Percentiles rank a stretch among this genome's conserved stretches.
phyloP scores from a whole-genome alignment of 23 tunicate genomes.

The Ascidia mentula region DNA sequence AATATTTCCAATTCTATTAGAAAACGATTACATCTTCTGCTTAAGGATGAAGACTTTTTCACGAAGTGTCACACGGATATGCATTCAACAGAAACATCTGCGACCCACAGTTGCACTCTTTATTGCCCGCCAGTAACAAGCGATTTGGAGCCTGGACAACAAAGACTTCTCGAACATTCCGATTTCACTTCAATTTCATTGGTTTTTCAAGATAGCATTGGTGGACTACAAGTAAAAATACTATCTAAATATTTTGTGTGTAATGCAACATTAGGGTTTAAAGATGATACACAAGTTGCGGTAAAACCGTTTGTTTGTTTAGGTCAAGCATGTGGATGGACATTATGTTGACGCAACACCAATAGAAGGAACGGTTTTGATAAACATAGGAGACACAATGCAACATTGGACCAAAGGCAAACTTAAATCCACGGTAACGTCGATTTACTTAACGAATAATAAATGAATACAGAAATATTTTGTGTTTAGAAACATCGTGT shows the following conservation, averaged over 20 bases:
- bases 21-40: background rate
- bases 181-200: constrained; percentile 66
- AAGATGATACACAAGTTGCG: too few species aligned
- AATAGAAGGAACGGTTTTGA: background rate
- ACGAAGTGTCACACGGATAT: constrained; percentile 36
- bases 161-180: constrained; percentile 46
- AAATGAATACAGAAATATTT: too few species aligned
- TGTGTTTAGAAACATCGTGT: background rate
- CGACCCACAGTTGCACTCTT: constrained; percentile 37
- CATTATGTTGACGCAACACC: background rate
- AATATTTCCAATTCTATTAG: too few species aligned
- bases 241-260: too few species aligned
- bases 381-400: background rate
- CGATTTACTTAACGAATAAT: too few species aligned
- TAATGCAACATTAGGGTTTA: too few species aligned
- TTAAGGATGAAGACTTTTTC: constrained; percentile 26
- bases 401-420: background rate
- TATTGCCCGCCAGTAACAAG: constrained; percentile 54
- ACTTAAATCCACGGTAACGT: background rate
- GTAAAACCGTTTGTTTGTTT: too few species aligned
- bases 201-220: constrained; percentile 64
- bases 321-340: background rate
- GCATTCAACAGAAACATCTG: constrained; percentile 15
- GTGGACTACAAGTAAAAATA: constrained; percentile 39
- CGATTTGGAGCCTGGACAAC: constrained; percentile 12